Evolutionary conservation across 2,888 invertebrate genomes (phyloP), one percentile per base, ranked within the genome.

Genomic region (Hetaerina titia): DNA sequence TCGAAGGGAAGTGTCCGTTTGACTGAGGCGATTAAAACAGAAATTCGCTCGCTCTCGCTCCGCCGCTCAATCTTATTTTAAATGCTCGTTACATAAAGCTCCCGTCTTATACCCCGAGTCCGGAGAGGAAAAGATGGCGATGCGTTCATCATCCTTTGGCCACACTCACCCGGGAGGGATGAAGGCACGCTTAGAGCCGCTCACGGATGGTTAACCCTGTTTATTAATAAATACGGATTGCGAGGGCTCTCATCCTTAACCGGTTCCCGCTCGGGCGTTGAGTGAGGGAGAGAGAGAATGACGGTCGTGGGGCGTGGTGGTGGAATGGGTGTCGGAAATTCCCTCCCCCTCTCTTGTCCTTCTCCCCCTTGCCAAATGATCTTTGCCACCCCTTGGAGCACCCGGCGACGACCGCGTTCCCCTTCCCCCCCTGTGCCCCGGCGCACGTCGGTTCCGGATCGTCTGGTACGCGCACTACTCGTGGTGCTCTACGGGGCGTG

Each of bases 181-280:
- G n/a, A 22, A 69, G 69, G n/a, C 69, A 22, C 69, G 69, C 69
- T 69, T n/a, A 22, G 22, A 9, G 69, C 69, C 69, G n/a, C 69
- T 22, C 69, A 69, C 69, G 69, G 69, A 69, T 69, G n/a, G 8
- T 90, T 31, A 45, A 90, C 90, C 64, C 90, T 63, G 64, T 64
- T 63, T 64, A 64, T 90, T 90, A 64, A 90, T 90, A 90, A 90
- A 64, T 17, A 17, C 60, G 90, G 64, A 90, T 60, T 58, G 63
- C 63, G 69, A 19, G 69, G 69, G n/a, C 5, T 22, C 69, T 64
- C n/a, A 22, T 69, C n/a, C 9, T 8, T 69, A 69, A 69, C 69
- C 69, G 69, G 69, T 69, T 69, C 69, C n/a, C 69, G 69, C n/a
- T 22, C n/a, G 9, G n/a, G 22, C n/a, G 69, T 69, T n/a, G 69